Evolutionary conservation across 2,888 invertebrate genomes (phyloP).

Genomic region (Caenorhabditis sulstoni): DNA sequence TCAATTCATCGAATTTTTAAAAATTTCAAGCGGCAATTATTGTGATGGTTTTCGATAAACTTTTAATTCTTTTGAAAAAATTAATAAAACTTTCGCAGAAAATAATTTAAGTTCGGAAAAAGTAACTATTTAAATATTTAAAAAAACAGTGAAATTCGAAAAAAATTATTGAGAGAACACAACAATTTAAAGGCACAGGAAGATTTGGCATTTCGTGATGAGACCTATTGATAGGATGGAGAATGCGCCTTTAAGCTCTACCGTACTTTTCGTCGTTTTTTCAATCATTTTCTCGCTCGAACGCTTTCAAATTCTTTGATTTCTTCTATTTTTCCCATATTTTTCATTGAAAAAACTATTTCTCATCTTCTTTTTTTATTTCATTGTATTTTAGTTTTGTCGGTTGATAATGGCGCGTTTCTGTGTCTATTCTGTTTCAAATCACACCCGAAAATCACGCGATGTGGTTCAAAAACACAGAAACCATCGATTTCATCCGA

Average conservation of each 20-base stretch:
- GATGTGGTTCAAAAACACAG: conserved; percentile 13
- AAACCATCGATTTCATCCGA: conserved; percentile 34
- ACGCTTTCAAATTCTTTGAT: too few relatives aligned
- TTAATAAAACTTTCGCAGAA: too few relatives aligned
- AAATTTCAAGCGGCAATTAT: too few relatives aligned
- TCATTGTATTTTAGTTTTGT: background rate
- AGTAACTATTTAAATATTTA: too few relatives aligned
- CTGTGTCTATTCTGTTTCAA: background rate
- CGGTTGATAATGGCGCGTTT: conserved; percentile 25
- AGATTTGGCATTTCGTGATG: conserved; percentile 1
- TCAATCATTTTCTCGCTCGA: background rate
- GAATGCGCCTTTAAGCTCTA: conserved; percentile 16
- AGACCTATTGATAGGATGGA: background rate
- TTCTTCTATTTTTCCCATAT: background rate
- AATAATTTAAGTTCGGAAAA: too few relatives aligned
- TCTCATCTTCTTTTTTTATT: background rate
- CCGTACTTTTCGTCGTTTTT: background rate
- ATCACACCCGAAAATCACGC: conserved; percentile 18
- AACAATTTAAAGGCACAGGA: background rate
- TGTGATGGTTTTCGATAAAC: too few relatives aligned
- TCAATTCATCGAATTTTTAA: too few relatives aligned
- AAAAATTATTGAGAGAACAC: too few relatives aligned
- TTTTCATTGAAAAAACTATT: background rate
- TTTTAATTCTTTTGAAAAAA: too few relatives aligned
- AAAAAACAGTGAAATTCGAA: too few relatives aligned